phyloP scores from a whole-genome alignment of 2,113 vertebrate species.

The Paramormyrops kingsleyae region DNA sequence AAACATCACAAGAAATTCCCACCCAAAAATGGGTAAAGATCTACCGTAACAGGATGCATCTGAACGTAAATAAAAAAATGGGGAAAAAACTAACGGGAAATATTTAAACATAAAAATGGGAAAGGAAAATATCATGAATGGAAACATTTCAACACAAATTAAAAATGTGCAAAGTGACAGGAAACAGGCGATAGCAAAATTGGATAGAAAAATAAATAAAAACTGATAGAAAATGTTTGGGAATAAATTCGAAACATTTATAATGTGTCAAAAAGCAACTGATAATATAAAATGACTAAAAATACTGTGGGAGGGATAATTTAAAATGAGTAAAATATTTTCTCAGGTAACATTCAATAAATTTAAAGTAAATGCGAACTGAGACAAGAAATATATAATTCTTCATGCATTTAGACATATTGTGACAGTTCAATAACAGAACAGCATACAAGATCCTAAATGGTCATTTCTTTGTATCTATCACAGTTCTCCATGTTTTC shows the following conservation, averaged over 20 bases:
- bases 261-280: background rate
- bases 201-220: background rate
- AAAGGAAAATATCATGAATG: background rate
- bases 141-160: background rate
- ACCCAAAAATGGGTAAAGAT: background rate
- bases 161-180: background rate
- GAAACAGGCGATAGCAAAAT: background rate
- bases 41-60: background rate
- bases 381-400: background rate
- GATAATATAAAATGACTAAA: background rate
- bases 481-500: background rate
- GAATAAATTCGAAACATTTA: background rate
- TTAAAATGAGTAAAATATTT: background rate
- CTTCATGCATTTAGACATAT: background rate
- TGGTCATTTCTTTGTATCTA: background rate
- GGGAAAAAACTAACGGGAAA: background rate
- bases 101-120: background rate
- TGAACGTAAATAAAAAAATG: background rate
- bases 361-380: background rate
- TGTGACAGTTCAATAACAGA: background rate
- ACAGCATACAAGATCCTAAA: background rate
- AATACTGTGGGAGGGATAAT: background rate
- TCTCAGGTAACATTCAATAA: background rate
- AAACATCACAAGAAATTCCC: background rate
- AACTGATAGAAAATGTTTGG: background rate